Evolutionary conservation across 2,113 vertebrate species (phyloP).

Genomic region (Hippocampus barbouri): DNA sequence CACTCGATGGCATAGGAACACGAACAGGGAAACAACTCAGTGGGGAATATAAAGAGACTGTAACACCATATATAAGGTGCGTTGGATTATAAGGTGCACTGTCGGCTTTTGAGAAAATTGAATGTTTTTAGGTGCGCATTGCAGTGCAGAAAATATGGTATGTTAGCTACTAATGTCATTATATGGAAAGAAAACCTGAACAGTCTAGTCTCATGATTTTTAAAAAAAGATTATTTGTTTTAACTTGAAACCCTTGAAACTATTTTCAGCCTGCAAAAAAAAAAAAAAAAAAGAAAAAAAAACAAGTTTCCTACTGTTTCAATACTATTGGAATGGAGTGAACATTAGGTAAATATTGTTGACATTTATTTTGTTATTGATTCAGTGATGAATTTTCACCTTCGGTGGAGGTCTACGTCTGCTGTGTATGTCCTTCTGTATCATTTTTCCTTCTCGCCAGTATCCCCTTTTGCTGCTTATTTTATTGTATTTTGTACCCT

Average conservation of each 20-base stretch:
- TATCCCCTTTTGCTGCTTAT: not conserved
- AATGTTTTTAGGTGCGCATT: too few species aligned
- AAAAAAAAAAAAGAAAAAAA: not conserved
- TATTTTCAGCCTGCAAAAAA: not conserved
- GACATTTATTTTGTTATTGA: not conserved
- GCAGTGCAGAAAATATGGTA: too few species aligned
- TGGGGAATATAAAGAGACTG: too few species aligned
- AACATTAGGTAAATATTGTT: not conserved
- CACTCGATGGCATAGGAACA: too few species aligned
- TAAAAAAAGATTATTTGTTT: not conserved
- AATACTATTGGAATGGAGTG: not conserved
- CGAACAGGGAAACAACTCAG: too few species aligned
- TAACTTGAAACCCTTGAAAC: not conserved
- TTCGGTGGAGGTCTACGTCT: not conserved
- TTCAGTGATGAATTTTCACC: not conserved
- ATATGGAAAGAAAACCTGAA: not conserved
- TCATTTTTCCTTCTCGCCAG: not conserved
- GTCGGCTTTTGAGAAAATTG: too few species aligned
- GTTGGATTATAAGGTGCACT: too few species aligned
- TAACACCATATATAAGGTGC: too few species aligned
- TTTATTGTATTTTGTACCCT: not conserved
- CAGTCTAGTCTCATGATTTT: not conserved
- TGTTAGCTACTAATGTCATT: not conserved
- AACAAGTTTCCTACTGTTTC: not conserved
- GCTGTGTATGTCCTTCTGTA: not conserved